Base-by-base conservation (phyloP, 2,888 invertebrate species). In the Trissoscelio sp. region DNA sequence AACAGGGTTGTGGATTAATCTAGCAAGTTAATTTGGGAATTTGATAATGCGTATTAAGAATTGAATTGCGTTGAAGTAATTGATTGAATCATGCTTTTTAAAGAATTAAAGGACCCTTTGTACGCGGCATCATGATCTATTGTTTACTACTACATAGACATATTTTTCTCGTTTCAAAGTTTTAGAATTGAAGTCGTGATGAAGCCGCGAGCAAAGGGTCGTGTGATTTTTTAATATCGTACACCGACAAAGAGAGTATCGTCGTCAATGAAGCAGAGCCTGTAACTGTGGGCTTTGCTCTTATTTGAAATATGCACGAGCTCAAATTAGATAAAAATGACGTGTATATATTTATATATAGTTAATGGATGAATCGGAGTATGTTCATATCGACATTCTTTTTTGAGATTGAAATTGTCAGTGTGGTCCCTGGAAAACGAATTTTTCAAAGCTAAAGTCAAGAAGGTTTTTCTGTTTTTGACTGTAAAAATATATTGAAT, bases 281-380 rank as follows among this genome's bases (percentile, higher is more conserved):
- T 44, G 24, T 5, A 37, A 44, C 39, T 62, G 9, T 22, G 31
- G 78, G 78, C 57, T 79, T 58, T 72, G 79, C 79, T 66, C 42
- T 53, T 58, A 64, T 60, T 72, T 58, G 72, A 72, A 53, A 66
- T 53, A 72, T 70, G 57, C 64, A 58, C 70, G 70, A 70, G 70
- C 70, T 78, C 70, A 70, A 78, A 64, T 70, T 78, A 66, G 64
- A 55, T 57, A n/a, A 62, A 70, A 70, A 62, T 66, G 20, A 62
- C 42, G 22, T 78, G 70, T 77, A 70, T 55, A 78, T 79, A 79
- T 79, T 55, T 72, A 78, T 72, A 57, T 64, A 70, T 58, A 70
- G 55, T 67, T 62, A 77, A 39, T 39, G 69, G 14, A 53, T 69
- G 70, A 60, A 74, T 70, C 57, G 55, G 16, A 48, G 70, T 62